A percentile compares a stretch with the other conserved stretches of the same genome.
phyloP scores from a whole-genome alignment of 2,888 invertebrate species.

The Apamea epomidion region DNA sequence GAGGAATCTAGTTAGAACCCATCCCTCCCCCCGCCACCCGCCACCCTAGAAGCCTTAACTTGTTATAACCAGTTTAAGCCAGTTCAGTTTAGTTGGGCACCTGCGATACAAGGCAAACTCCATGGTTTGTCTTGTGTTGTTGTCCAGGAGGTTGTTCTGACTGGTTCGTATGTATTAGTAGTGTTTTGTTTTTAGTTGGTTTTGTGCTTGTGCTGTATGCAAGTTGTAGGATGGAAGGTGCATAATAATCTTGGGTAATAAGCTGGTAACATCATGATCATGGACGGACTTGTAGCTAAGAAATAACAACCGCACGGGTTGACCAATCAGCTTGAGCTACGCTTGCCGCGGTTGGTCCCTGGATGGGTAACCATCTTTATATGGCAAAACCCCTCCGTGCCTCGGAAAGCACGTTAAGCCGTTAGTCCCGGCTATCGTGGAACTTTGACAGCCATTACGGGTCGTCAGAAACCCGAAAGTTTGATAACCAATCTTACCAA shows the following conservation, averaged over 20 bases:
- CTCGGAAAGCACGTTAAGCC: too few species aligned
- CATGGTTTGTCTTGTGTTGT: constrained; percentile 78
- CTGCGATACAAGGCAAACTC: constrained; percentile 86
- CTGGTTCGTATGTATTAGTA: constrained; percentile 21
- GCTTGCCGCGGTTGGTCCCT: too few species aligned
- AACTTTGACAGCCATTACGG: too few species aligned
- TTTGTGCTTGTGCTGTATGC: not conserved
- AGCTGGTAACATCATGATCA: too few species aligned
- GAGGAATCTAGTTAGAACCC: constrained; percentile 88
- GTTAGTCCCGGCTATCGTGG: too few species aligned
- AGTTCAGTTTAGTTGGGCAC: constrained; percentile 86
- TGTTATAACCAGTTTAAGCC: constrained; percentile 89
- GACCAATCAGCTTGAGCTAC: too few species aligned
- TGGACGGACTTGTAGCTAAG: too few species aligned
- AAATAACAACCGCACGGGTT: too few species aligned
- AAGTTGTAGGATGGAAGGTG: not conserved
- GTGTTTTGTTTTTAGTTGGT: constrained; percentile 16
- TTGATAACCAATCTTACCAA: too few species aligned
- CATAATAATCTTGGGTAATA: not conserved
- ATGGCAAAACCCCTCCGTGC: too few species aligned
- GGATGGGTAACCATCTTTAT: too few species aligned
- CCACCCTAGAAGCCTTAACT: constrained; percentile 81
- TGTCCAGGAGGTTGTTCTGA: constrained; percentile 55
- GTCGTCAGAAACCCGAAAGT: too few species aligned
- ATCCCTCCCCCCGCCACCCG: constrained; percentile 66